phyloP scores from a whole-genome alignment of 2,888 invertebrate species.

The Hylaea fasciaria region DNA sequence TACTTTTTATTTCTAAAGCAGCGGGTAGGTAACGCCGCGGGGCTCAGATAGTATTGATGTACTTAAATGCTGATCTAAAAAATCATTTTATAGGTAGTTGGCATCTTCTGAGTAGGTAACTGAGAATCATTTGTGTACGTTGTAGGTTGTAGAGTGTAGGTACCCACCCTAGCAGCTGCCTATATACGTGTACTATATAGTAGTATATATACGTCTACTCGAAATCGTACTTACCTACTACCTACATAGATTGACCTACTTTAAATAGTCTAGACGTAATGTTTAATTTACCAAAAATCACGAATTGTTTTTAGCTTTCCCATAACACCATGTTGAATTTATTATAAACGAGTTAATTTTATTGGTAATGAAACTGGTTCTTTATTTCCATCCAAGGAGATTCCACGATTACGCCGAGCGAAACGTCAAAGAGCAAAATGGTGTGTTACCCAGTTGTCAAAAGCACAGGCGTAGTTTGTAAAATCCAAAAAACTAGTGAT shows the following conservation, averaged over 20 bases:
- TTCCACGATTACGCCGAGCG: conserved; percentile 46
- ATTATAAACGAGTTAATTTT: conserved; percentile 40
- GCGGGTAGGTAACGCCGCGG: too few relatives aligned
- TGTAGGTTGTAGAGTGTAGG: too few relatives aligned
- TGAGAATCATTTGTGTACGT: too few relatives aligned
- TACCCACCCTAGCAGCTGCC: too few relatives aligned
- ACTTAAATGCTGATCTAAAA: too few relatives aligned
- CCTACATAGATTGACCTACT: not conserved
- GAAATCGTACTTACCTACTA: not conserved
- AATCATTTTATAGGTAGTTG: too few relatives aligned
- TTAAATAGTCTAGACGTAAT: not conserved
- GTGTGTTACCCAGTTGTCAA: conserved; percentile 79
- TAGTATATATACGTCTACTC: too few relatives aligned
- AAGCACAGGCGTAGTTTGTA: conserved; percentile 76
- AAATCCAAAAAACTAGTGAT: conserved; percentile 72
- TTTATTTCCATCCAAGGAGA: conserved; percentile 53
- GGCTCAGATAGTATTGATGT: too few relatives aligned
- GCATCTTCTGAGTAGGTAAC: too few relatives aligned
- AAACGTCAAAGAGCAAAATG: conserved; percentile 84
- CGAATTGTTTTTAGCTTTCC: conserved; percentile 43
- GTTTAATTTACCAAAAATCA: conserved; percentile 38
- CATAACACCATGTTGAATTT: conserved; percentile 25
- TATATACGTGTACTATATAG: too few relatives aligned
- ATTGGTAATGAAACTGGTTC: conserved; percentile 66
- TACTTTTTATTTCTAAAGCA: too few relatives aligned